phyloP scores from a whole-genome alignment of 1,140 invertebrate species.

The Calliphora vicina region DNA sequence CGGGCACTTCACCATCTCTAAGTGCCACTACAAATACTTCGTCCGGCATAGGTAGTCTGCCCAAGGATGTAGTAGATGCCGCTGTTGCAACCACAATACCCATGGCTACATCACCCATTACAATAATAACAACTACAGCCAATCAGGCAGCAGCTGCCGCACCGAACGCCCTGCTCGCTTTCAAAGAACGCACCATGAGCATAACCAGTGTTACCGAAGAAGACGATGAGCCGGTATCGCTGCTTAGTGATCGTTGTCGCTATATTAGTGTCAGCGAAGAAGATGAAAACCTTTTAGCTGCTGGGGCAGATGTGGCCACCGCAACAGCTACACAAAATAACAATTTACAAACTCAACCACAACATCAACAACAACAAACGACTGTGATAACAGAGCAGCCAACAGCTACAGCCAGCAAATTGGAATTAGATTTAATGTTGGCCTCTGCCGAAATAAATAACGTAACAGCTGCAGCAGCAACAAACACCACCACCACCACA shows the following conservation, averaged over 20 bases:
- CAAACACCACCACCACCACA: conserved; percentile 46
- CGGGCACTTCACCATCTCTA: not conserved
- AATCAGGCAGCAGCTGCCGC: conserved; percentile 24
- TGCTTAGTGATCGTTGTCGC: conserved; percentile 56
- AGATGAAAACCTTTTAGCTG: conserved; percentile 44
- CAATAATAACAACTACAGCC: conserved; percentile 17
- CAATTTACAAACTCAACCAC: conserved; percentile 35
- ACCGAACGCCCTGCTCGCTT: conserved; percentile 23
- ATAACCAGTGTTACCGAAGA: conserved; percentile 58
- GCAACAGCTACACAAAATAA: conserved; percentile 40
- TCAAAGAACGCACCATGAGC: conserved; percentile 58
- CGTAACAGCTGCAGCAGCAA: conserved; percentile 41
- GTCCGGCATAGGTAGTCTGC: not conserved
- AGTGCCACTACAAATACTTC: not conserved
- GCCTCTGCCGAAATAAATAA: conserved; percentile 54
- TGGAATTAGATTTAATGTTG: conserved; percentile 58
- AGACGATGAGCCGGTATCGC: conserved; percentile 53
- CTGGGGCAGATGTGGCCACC: too few relatives aligned
- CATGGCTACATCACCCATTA: conserved; percentile 7
- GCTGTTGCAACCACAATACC: not conserved
- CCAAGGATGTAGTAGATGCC: conserved; percentile 30
- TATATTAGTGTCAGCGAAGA: conserved; percentile 60
- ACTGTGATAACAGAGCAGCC: conserved; percentile 63
- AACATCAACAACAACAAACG: conserved; percentile 51
- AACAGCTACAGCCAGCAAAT: conserved; percentile 56